Evolutionary conservation across 2,113 vertebrate genomes (phyloP).

Genomic region (Pandion haliaetus): DNA sequence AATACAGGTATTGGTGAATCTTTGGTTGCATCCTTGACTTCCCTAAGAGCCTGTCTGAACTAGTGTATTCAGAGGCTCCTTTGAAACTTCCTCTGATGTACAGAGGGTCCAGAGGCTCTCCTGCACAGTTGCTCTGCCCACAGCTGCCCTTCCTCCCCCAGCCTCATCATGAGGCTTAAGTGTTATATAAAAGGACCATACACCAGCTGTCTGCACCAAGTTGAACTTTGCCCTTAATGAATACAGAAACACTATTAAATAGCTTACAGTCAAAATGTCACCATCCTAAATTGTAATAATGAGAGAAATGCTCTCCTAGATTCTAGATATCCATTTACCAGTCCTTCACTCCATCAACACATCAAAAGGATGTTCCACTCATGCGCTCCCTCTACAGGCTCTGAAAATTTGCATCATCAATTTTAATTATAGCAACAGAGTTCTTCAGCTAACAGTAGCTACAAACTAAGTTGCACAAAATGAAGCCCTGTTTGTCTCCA

Average conservation of each 20-base stretch:
- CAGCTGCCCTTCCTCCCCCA: slow-evolving; percentile 60
- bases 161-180: slow-evolving; percentile 59
- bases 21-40: neutral
- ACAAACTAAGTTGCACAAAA: neutral
- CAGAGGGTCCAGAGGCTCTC: slow-evolving; percentile 22
- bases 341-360: slow-evolving; percentile 43
- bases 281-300: slow-evolving; percentile 55
- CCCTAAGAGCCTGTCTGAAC: neutral
- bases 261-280: slow-evolving; percentile 57
- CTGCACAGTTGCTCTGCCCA: slow-evolving; percentile 23
- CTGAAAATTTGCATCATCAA: slow-evolving; percentile 44
- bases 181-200: slow-evolving; percentile 66
- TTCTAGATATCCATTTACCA: slow-evolving; percentile 44
- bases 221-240: slow-evolving; percentile 65
- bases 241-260: slow-evolving; percentile 66
- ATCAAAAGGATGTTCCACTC: slow-evolving; percentile 24
- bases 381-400: slow-evolving; percentile 56
- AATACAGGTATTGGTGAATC: neutral
- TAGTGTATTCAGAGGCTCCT: slow-evolving; percentile 9
- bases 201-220: slow-evolving; percentile 60
- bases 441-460: slow-evolving; percentile 11
- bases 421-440: slow-evolving; percentile 34
- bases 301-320: slow-evolving; percentile 54
- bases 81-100: slow-evolving; percentile 47
- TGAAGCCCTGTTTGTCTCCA: neutral